phyloP scores from a whole-genome alignment of 1,140 invertebrate genomes.

The Bombus impatiens region DNA sequence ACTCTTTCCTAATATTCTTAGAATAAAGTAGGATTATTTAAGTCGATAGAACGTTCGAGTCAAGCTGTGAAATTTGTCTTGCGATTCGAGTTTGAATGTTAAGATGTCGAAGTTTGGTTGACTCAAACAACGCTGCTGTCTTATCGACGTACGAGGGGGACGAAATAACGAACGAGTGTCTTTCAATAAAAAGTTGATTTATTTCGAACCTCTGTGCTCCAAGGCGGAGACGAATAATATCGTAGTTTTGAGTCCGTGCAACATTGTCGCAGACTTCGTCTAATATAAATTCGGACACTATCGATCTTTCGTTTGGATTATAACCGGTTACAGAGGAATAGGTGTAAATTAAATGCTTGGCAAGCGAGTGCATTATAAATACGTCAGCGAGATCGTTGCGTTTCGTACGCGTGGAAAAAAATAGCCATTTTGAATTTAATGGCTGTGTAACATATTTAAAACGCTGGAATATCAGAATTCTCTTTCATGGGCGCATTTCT shows the following conservation, averaged over 20 bases:
- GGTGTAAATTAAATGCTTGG: slow-evolving; percentile 46
- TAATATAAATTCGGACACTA: slow-evolving; percentile 4
- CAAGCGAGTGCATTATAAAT: slow-evolving; percentile 60
- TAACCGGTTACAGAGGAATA: slow-evolving; percentile 18
- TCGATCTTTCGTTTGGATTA: neutral
- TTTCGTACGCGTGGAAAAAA: neutral
- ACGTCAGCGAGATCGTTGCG: slow-evolving; percentile 23
- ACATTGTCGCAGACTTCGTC: neutral
- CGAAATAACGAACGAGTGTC: neutral
- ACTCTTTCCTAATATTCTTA: neutral
- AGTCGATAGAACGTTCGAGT: neutral
- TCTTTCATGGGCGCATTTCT: neutral
- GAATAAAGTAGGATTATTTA: neutral
- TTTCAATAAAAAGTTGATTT: slow-evolving; percentile 65
- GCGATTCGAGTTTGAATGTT: neutral
- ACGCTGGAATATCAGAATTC: slow-evolving; percentile 18
- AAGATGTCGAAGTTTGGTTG: neutral
- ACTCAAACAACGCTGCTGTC: neutral
- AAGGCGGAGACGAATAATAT: slow-evolving; percentile 47
- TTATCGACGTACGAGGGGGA: no score
- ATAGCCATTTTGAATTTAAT: neutral
- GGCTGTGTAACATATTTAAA: neutral
- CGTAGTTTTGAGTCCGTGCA: neutral
- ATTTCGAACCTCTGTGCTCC: slow-evolving; percentile 49
- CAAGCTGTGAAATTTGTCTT: neutral